These are phyloP conservation scores for Colistium nudipinnis DNA, from an alignment of 2,113 vertebrate genomes.

Conservation along the genomic window DNA sequence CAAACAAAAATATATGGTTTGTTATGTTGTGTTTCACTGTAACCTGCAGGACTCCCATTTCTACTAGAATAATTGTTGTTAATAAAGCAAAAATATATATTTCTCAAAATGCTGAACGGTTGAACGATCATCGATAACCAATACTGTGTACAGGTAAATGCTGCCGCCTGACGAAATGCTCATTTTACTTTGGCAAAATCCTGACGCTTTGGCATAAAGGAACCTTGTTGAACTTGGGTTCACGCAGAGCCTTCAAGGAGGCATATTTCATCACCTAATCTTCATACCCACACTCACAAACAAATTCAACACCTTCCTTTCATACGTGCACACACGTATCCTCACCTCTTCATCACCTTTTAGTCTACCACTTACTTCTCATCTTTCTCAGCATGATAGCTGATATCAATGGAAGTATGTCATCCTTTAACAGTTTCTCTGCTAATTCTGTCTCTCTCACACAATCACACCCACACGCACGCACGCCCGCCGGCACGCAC, in stretches of 20 bases:
- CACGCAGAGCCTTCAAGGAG: conserved; percentile 24
- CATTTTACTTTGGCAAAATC: not conserved
- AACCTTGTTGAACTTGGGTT: not conserved
- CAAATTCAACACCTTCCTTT: conserved; percentile 2
- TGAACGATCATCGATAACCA: too few relatives aligned
- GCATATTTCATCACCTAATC: conserved; percentile 38
- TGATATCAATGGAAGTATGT: not conserved
- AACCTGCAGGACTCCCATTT: too few relatives aligned
- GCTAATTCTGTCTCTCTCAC: not conserved
- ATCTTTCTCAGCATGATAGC: not conserved
- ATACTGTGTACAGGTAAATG: not conserved
- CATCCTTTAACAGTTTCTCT: not conserved
- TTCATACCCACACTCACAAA: conserved; percentile 33
- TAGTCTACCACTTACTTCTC: not conserved
- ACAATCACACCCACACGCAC: not conserved
- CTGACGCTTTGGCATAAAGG: conserved; percentile 35
- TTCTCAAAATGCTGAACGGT: too few relatives aligned
- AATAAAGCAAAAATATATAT: too few relatives aligned
- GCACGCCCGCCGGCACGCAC: not conserved
- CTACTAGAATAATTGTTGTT: too few relatives aligned
- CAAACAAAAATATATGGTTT: too few relatives aligned
- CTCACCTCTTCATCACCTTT: not conserved
- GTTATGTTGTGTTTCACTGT: too few relatives aligned
- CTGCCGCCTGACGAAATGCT: not conserved
- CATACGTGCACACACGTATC: not conserved